Conservation (phyloP, 2,797 vertebrate species). For the Sebastolobus altivelis region DNA sequence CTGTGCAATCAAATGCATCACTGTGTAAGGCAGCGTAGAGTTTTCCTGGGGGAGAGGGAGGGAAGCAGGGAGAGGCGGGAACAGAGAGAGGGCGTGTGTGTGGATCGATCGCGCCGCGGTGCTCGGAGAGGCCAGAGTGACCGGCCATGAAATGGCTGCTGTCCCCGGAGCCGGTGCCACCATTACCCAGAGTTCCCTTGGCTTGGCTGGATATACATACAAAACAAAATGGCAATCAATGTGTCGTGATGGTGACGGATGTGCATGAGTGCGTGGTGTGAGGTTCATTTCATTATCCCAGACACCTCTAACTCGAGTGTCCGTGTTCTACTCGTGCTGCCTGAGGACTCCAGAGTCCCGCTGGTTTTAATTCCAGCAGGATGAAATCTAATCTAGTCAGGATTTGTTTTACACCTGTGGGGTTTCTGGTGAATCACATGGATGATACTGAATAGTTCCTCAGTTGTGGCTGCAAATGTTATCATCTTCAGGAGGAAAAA, state of each 20-base stretch:
- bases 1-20: constrained; percentile 85
- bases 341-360: constrained; percentile 22
- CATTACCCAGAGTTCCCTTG: constrained; percentile 47
- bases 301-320: constrained; percentile 14
- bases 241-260: constrained; percentile 17
- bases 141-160: constrained; percentile 82
- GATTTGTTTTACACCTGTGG: constrained; percentile 54
- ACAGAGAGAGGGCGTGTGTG: constrained; percentile 29
- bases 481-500: constrained; percentile 4
- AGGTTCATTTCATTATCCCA: constrained; percentile 12
- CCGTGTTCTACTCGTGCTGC: constrained; percentile 20
- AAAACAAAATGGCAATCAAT: constrained; percentile 33
- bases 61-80: constrained; percentile 33
- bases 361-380: constrained; percentile 56
- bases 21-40: constrained; percentile 76
- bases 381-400: constrained; percentile 52
- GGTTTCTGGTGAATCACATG: constrained; percentile 52
- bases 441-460: constrained; percentile 9
- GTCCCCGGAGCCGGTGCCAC: constrained; percentile 61
- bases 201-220: constrained; percentile 27
- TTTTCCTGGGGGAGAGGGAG: constrained; percentile 71
- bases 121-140: constrained; percentile 70
- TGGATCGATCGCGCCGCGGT: constrained; percentile 71
- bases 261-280: neutral
- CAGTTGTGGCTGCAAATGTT: constrained; percentile 1